A percentile compares a stretch with the other conserved stretches of the same genome.
These are phyloP conservation scores for Calameuta idolon DNA, from an alignment of 2,888 invertebrate genomes.

Conservation along the genomic window DNA sequence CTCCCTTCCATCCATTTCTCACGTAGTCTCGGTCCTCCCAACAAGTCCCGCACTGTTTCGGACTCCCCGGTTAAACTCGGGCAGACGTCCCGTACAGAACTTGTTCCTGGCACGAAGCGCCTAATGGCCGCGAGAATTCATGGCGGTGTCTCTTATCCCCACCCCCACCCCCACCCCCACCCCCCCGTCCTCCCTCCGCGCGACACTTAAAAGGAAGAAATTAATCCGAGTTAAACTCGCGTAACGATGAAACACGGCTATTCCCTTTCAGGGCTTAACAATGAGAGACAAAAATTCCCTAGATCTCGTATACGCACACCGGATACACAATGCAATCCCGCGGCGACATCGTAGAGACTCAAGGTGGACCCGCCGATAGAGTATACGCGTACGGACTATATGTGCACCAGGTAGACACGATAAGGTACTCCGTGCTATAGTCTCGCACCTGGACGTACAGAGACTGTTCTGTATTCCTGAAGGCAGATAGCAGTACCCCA, in stretches of 20 bases:
- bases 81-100: slow-evolving; percentile 9
- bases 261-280: neutral
- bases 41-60: neutral
- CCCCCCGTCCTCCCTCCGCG: neutral
- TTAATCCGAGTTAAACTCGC: slow-evolving; percentile 40
- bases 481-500: neutral
- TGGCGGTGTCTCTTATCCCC: neutral
- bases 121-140: slow-evolving; percentile 1
- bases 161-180: no score
- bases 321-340: neutral
- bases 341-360: no score
- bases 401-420: neutral
- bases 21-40: neutral
- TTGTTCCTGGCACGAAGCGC: slow-evolving; percentile 6
- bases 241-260: slow-evolving; percentile 40
- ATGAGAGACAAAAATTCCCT: neutral
- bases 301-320: neutral
- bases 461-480: neutral
- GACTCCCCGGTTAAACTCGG: slow-evolving; percentile 19
- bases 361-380: neutral
- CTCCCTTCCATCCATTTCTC: no score
- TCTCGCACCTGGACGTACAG: neutral
- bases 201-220: slow-evolving; percentile 38
- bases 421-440: slow-evolving; percentile 10
- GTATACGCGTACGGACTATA: neutral